phyloP scores from a whole-genome alignment of 2,113 vertebrate species.

The Oenanthe melanoleuca region DNA sequence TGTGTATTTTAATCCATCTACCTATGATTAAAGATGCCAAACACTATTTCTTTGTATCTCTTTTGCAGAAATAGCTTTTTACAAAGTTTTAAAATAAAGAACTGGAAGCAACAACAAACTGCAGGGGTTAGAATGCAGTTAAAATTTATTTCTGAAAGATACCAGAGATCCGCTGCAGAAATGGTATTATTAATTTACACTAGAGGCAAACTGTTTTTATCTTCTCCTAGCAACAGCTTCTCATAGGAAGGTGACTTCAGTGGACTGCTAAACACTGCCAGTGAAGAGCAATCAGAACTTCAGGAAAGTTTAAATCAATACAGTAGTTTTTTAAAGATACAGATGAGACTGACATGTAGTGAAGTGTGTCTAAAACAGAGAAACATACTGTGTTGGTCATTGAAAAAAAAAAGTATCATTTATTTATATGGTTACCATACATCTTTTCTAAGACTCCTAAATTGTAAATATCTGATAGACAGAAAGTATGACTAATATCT shows the following conservation, averaged over 20 bases:
- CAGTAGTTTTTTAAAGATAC: background rate
- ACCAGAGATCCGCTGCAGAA: background rate
- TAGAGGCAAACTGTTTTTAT: background rate
- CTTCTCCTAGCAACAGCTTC: background rate
- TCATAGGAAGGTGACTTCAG: background rate
- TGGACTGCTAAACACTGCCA: background rate
- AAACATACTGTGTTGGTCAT: background rate
- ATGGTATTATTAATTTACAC: background rate
- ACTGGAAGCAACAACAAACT: background rate
- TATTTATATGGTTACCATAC: background rate
- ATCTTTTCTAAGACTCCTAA: background rate
- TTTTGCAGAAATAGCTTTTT: background rate
- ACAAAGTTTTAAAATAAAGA: background rate
- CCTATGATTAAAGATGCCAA: background rate
- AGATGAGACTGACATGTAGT: background rate
- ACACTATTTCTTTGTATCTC: background rate
- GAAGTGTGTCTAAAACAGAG: background rate
- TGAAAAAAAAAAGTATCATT: background rate
- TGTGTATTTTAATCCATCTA: background rate
- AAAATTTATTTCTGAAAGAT: background rate
- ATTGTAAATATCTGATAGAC: background rate
- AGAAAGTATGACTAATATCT: background rate
- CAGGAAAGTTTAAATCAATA: slow-evolving; percentile 29
- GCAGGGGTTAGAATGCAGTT: background rate
- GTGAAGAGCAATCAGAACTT: background rate